phyloP scores from a whole-genome alignment of 1,140 invertebrate genomes.

The Atopsyche davidsoni region DNA sequence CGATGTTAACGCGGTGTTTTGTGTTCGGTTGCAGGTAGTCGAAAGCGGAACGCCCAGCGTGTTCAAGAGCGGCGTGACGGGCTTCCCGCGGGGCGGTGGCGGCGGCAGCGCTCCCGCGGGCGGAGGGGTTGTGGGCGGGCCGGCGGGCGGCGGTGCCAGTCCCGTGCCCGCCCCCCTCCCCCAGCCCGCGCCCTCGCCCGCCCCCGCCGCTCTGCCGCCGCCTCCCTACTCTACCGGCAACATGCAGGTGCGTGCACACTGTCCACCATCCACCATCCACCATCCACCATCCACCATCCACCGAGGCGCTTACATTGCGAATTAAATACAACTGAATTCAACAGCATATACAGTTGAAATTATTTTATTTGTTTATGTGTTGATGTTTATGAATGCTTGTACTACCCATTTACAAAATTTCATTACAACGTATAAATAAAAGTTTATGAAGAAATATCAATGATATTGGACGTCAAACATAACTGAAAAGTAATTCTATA shows the following conservation, averaged over 20 bases:
- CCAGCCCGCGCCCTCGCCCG: constrained; percentile 43
- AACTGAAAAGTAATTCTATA: no score
- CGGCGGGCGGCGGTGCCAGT: constrained; percentile 42
- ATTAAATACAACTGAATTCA: no score
- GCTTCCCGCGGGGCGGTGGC: constrained; percentile 40
- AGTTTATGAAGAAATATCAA: no score
- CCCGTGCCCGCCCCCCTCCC: constrained; percentile 43
- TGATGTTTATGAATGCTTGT: no score
- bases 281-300: no score
- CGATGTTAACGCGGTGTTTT: no score
- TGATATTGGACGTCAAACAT: no score
- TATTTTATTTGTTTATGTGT: neutral
- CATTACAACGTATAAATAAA: no score
- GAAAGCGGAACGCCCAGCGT: no score
- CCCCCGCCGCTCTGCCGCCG: constrained; percentile 43
- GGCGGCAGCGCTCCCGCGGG: constrained; percentile 35
- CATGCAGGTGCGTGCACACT: constrained; percentile 22
- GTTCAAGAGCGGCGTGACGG: constrained; percentile 41
- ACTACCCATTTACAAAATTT: no score
- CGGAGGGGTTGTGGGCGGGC: constrained; percentile 40
- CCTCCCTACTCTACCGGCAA: constrained; percentile 32
- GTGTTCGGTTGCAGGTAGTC: no score
- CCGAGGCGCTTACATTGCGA: no score
- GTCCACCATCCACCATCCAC: neutral
- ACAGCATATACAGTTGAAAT: neutral